phyloP scores from a whole-genome alignment of 2,113 vertebrate species.

The Phalacrocorax pelagicus region DNA sequence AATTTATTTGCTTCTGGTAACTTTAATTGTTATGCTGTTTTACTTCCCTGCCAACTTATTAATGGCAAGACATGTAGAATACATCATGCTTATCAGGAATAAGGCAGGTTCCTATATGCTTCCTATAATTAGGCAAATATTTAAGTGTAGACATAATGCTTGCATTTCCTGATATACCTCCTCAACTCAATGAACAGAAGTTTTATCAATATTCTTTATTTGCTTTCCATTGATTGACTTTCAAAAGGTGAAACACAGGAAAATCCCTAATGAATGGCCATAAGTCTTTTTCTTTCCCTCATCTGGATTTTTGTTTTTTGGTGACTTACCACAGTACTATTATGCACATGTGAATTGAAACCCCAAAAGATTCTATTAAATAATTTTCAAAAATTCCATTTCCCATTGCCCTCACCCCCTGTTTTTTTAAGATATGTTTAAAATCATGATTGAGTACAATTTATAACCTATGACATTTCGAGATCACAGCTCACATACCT shows the following conservation, averaged over 20 bases:
- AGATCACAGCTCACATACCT: background rate
- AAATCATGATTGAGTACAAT: background rate
- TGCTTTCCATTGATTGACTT: background rate
- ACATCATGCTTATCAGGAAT: background rate
- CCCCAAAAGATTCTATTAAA: background rate
- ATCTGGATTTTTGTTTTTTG: background rate
- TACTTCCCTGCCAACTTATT: background rate
- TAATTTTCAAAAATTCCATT: background rate
- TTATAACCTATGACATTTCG: background rate
- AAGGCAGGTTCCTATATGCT: background rate
- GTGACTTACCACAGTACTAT: background rate
- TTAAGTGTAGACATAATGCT: background rate
- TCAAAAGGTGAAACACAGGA: background rate
- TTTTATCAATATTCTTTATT: background rate
- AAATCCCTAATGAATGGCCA: background rate
- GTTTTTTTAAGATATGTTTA: background rate
- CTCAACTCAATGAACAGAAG: background rate
- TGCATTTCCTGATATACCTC: background rate
- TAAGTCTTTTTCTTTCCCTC: background rate
- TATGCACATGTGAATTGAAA: background rate
- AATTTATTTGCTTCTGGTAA: background rate
- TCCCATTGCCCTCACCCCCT: rapidly evolving
- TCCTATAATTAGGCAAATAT: background rate
- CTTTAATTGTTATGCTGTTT: background rate
- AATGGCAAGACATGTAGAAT: background rate